These are phyloP conservation scores for Drosophila rhopaloa DNA, from an alignment of 1,140 invertebrate species.

Conservation along the genomic window DNA sequence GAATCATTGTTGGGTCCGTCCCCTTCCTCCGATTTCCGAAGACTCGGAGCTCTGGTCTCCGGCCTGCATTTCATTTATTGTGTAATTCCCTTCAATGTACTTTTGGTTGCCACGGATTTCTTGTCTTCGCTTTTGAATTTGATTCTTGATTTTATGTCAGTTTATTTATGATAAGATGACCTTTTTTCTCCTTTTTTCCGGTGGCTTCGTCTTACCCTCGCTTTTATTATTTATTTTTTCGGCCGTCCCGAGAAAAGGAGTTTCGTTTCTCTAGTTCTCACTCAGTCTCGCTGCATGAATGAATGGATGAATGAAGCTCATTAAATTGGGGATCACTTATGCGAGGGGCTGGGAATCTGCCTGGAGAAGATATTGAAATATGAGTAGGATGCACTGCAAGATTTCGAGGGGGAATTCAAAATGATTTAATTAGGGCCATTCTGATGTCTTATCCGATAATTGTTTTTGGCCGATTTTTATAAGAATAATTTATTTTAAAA, in stretches of 20 bases:
- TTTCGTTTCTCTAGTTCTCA: constrained; percentile 51
- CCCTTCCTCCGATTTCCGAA: constrained; percentile 8
- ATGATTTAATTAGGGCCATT: neutral
- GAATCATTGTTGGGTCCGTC: constrained; percentile 56
- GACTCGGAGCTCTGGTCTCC: constrained; percentile 47
- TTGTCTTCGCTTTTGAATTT: constrained; percentile 75
- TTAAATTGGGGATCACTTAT: constrained; percentile 75
- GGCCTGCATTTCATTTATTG: constrained; percentile 82
- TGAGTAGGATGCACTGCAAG: constrained; percentile 61
- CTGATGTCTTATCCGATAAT: too few species aligned
- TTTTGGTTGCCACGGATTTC: constrained; percentile 78
- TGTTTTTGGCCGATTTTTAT: too few species aligned
- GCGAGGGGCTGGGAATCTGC: constrained; percentile 51
- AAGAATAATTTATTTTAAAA: too few species aligned
- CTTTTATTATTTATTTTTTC: constrained; percentile 24
- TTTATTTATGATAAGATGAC: constrained; percentile 83
- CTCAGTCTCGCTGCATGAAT: constrained; percentile 42
- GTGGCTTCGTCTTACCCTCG: constrained; percentile 22
- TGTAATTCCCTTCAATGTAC: constrained; percentile 80
- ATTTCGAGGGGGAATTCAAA: constrained; percentile 8
- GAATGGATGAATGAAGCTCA: constrained; percentile 80
- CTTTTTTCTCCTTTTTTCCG: constrained; percentile 52
- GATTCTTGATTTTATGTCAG: constrained; percentile 83
- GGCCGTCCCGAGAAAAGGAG: constrained; percentile 50
- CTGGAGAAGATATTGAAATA: constrained; percentile 63